Evolutionary conservation across 2,888 invertebrate genomes (phyloP).

Genomic region (Glyphotaelius pellucidus): DNA sequence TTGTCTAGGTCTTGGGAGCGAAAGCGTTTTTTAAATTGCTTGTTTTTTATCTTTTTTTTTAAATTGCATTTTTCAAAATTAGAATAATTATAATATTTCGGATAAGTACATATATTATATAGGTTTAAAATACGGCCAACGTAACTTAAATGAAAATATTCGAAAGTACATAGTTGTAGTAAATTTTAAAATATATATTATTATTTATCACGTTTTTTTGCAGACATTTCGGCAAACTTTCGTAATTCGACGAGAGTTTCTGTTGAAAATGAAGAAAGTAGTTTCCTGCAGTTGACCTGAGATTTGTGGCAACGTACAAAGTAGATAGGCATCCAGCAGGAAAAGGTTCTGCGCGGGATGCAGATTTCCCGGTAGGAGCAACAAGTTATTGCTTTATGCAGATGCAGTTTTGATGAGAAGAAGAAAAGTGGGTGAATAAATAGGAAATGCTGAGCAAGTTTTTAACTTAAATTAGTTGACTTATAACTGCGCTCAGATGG

Average conservation of each 20-base stretch:
- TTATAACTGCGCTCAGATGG: slow-evolving; percentile 9
- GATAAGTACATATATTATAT: no score
- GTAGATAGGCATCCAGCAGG: background rate
- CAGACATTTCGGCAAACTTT: background rate
- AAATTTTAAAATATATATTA: background rate
- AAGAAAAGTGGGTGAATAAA: slow-evolving; percentile 1
- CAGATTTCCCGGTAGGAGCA: background rate
- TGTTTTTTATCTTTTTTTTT: no score
- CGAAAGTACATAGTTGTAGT: background rate
- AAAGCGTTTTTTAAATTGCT: no score
- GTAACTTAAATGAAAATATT: no score
- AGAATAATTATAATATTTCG: no score
- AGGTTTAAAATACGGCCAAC: no score
- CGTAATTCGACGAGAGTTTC: background rate
- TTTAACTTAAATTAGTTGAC: slow-evolving; percentile 46
- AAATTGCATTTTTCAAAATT: no score
- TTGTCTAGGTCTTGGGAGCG: no score
- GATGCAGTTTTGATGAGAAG: slow-evolving; percentile 29
- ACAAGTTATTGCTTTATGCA: slow-evolving; percentile 6
- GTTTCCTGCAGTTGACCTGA: background rate
- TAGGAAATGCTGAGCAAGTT: slow-evolving; percentile 19
- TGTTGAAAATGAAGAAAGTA: background rate
- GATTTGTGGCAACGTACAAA: background rate
- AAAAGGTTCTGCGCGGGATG: background rate
- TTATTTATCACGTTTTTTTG: background rate